phyloP scores from a whole-genome alignment of 1,140 invertebrate species.

The Acyrthosiphon pisum region DNA sequence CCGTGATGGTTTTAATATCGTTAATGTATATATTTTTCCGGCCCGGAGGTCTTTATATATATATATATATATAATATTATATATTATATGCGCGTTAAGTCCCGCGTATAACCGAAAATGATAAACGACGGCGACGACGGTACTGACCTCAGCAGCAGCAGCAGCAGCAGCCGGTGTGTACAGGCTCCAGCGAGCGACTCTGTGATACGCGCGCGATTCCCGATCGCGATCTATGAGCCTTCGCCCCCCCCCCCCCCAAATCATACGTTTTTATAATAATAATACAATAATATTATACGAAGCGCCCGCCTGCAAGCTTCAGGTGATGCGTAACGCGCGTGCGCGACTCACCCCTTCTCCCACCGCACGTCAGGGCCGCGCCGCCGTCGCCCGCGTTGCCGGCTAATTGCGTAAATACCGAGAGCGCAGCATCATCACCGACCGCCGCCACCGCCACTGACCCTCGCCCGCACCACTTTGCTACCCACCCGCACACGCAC shows the following conservation, averaged over 20 bases:
- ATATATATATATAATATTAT: background rate
- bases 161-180: background rate
- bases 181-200: too few relatives aligned
- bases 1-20: slow-evolving; percentile 52
- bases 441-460: background rate
- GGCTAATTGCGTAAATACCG: slow-evolving; percentile 56
- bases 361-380: background rate
- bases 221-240: background rate
- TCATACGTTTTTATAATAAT: background rate
- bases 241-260: too few relatives aligned
- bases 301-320: background rate
- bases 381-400: background rate
- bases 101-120: slow-evolving; percentile 7
- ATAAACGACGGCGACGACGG: background rate
- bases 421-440: slow-evolving; percentile 33
- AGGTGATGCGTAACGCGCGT: slow-evolving; percentile 40
- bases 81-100: background rate
- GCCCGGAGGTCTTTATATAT: background rate
- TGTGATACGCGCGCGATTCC: background rate
- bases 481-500: background rate
- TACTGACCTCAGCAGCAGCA: background rate
- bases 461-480: background rate
- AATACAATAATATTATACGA: background rate
- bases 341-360: background rate
- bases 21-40: slow-evolving; percentile 50